Conservation (phyloP, 2,797 vertebrate genomes). For the Arctocebus calabarensis region DNA sequence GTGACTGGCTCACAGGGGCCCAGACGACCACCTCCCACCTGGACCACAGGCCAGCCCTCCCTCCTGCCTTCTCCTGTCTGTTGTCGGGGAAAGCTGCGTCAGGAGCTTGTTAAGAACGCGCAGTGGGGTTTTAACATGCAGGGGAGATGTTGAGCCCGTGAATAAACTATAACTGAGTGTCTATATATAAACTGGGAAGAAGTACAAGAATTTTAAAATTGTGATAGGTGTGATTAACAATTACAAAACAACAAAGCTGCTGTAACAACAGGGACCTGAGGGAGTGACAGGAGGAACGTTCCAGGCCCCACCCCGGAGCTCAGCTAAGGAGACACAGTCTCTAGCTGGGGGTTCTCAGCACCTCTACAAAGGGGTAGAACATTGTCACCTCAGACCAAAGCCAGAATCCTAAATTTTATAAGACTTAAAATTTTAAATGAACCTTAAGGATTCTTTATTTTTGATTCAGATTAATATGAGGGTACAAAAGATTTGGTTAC, state of each 20-base stretch:
- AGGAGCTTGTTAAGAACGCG: not conserved
- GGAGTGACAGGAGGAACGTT: not conserved
- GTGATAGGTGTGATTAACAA: no score
- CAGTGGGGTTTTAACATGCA: no score
- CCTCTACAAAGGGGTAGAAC: accelerated
- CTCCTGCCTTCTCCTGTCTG: accelerated
- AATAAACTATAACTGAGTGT: not conserved
- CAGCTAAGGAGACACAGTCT: not conserved
- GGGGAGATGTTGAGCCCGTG: no score
- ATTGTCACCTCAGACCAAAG: accelerated
- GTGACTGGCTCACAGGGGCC: no score
- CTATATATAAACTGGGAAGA: not conserved
- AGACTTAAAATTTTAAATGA: not conserved
- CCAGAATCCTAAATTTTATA: not conserved
- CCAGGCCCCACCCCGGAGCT: accelerated
- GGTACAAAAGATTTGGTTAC: no score
- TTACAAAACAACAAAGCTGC: accelerated
- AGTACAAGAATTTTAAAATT: not conserved
- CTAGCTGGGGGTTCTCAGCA: not conserved
- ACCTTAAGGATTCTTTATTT: not conserved
- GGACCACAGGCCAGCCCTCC: not conserved
- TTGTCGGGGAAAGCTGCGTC: accelerated
- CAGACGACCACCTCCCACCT: accelerated
- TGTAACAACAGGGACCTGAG: not conserved
- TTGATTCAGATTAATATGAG: no score